Percentiles rank a stretch among this genome's conserved stretches.
Evolutionary conservation across 2,797 vertebrate species (phyloP).

Genomic region (Clarias platycephalus): DNA sequence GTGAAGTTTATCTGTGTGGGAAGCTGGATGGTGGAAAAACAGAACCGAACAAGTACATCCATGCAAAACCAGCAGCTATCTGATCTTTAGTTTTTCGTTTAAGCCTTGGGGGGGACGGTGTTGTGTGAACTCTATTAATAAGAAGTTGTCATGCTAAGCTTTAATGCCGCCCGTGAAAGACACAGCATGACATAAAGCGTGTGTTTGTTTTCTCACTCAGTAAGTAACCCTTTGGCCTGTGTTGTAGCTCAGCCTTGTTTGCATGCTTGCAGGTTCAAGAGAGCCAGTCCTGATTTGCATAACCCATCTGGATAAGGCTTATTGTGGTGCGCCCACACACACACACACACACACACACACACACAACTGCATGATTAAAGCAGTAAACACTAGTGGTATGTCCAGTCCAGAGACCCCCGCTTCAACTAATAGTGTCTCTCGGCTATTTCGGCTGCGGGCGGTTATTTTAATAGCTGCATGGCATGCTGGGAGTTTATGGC

Average conservation of each 20-base stretch:
- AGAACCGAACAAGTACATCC: constrained; percentile 42
- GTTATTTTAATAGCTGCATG: constrained; percentile 64
- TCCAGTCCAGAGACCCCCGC: constrained; percentile 49
- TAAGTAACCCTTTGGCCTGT: background rate
- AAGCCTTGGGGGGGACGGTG: background rate
- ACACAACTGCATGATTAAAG: background rate
- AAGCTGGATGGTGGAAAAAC: constrained; percentile 51
- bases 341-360: constrained; percentile 14
- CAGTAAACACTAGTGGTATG: constrained; percentile 20
- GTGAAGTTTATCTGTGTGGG: constrained; percentile 45
- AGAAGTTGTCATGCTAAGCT: background rate
- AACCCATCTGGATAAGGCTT: constrained; percentile 19
- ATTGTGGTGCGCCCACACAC: background rate
- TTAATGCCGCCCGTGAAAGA: background rate
- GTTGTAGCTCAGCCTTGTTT: constrained; percentile 6
- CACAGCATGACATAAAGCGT: background rate
- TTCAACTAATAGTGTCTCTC: constrained; percentile 39
- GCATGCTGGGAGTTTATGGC: constrained; percentile 44
- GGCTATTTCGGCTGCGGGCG: constrained; percentile 52
- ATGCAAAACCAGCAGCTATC: constrained; percentile 54
- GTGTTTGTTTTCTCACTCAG: constrained; percentile 29
- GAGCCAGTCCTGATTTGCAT: constrained; percentile 39
- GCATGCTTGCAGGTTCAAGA: constrained; percentile 5
- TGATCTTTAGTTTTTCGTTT: background rate
- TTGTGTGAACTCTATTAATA: background rate